phyloP scores from a whole-genome alignment of 2,888 invertebrate species.

The Erynnis tages region DNA sequence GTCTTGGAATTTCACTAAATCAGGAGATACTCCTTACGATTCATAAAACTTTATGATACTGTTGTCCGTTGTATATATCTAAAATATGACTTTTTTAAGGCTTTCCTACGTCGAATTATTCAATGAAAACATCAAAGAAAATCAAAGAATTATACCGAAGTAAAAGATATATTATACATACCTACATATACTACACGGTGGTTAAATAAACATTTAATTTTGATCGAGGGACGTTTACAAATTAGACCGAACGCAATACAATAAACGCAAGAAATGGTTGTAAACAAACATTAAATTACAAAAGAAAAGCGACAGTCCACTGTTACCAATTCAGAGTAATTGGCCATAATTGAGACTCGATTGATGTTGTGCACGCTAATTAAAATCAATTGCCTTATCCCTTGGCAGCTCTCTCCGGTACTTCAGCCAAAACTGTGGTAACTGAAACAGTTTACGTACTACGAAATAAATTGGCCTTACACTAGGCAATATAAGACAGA shows the following conservation, averaged over 20 bases:
- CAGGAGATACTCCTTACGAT: too few species aligned
- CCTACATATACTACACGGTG: too few species aligned
- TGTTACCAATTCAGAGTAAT: slow-evolving; percentile 30
- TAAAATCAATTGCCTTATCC: slow-evolving; percentile 55
- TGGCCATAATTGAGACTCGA: slow-evolving; percentile 55
- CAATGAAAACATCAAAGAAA: too few species aligned
- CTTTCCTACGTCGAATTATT: too few species aligned
- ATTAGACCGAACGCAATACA: neutral
- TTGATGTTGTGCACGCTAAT: slow-evolving; percentile 56
- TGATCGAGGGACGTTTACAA: neutral
- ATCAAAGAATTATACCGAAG: too few species aligned
- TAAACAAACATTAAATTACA: slow-evolving; percentile 24
- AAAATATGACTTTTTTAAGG: too few species aligned
- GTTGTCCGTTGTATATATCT: too few species aligned
- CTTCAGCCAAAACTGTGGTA: slow-evolving; percentile 6
- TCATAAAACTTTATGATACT: too few species aligned
- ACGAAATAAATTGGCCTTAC: neutral
- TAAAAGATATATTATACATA: too few species aligned
- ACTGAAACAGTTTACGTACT: neutral
- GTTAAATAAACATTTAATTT: too few species aligned
- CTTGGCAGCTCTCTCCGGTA: slow-evolving; percentile 29
- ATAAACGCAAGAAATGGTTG: slow-evolving; percentile 5
- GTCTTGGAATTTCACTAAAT: too few species aligned
- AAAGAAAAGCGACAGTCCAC: slow-evolving; percentile 28
- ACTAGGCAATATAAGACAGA: too few species aligned